Evolutionary conservation across 2,888 invertebrate species (phyloP), one percentile per base, ranked within the genome.

Genomic region (Acanthosepion lycidas): DNA sequence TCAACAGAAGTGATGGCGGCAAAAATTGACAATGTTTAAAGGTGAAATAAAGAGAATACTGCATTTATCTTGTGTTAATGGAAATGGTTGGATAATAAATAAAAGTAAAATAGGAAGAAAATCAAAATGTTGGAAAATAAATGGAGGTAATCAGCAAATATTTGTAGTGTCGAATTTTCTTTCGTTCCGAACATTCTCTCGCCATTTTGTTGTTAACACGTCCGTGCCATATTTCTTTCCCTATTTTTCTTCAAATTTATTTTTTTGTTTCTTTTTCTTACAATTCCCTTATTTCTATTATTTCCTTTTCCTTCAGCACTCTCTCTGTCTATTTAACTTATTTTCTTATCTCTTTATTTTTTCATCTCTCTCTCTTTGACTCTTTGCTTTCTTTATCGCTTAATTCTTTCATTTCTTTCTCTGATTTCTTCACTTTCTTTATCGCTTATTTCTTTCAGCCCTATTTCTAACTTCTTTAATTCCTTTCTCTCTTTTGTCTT

Each of bases 381-480:
- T 78, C 9, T 0, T n/a, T n/a, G n/a, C n/a, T 78, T 6, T 78
- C 6, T 42, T 42, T 42, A 42, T 42, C 42, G 42, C 42, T 42
- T 42, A 42, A 42, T 42, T 42, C 42, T 42, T 26, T 78, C 26
- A 28, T 28, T 8, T 8, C 26, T 28, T n/a, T 78, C 5, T 26
- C 8, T 23, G 12, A 6, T 0, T 78, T 78, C 6, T 78, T 26
- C 28, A 0, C 28, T 78, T 28, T 8, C 33, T 78, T 26, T 8
- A 1, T 26, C n/a, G 0, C 8, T 78, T 28, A 33, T 28, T 78
- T 78, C 6, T 78, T 78, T 78, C 6, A 9, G 0, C 2, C 9
- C 28, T n/a, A 0, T n/a, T 9, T 78, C 2, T 28, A 0, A 3
- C 8, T 26, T 28, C 0, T 64, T 1, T 6, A 6, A 0, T 78